phyloP scores from a whole-genome alignment of 2,888 invertebrate species.

The Silvanus unidentatus region DNA sequence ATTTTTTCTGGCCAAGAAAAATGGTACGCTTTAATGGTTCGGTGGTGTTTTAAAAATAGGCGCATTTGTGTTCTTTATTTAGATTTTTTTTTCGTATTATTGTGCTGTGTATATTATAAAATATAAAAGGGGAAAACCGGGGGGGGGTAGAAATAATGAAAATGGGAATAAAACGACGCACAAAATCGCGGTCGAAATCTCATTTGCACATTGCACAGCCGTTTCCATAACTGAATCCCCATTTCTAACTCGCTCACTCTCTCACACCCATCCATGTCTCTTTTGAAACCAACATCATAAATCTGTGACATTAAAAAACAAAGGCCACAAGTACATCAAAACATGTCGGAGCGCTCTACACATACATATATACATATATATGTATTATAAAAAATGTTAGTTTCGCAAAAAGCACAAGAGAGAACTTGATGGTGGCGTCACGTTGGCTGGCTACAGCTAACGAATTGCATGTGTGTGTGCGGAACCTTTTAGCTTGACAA shows the following conservation, averaged over 20 bases:
- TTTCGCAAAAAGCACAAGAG: constrained; percentile 21
- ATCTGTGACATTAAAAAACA: constrained; percentile 43
- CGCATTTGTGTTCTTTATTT: neutral
- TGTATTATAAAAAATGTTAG: constrained; percentile 29
- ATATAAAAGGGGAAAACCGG: constrained; percentile 14
- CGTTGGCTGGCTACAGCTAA: constrained; percentile 46
- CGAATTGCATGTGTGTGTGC: constrained; percentile 46
- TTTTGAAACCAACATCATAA: constrained; percentile 31
- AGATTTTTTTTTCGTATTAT: constrained; percentile 1
- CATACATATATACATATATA: too few species aligned
- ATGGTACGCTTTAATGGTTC: too few species aligned
- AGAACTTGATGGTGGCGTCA: constrained; percentile 41
- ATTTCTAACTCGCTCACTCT: constrained; percentile 26
- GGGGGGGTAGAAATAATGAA: constrained; percentile 3
- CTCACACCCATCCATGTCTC: constrained; percentile 19
- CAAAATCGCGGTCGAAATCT: constrained; percentile 36
- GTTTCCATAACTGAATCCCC: constrained; percentile 16
- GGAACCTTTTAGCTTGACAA: constrained; percentile 48
- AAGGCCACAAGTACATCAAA: constrained; percentile 43
- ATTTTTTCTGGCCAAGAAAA: too few species aligned
- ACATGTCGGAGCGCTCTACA: constrained; percentile 34
- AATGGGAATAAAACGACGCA: constrained; percentile 23
- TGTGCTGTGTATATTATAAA: constrained; percentile 11
- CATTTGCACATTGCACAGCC: constrained; percentile 35
- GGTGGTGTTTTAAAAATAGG: too few species aligned